Base-by-base conservation (phyloP, 2,797 vertebrate species). In the Neosilurus hyrtlii region DNA sequence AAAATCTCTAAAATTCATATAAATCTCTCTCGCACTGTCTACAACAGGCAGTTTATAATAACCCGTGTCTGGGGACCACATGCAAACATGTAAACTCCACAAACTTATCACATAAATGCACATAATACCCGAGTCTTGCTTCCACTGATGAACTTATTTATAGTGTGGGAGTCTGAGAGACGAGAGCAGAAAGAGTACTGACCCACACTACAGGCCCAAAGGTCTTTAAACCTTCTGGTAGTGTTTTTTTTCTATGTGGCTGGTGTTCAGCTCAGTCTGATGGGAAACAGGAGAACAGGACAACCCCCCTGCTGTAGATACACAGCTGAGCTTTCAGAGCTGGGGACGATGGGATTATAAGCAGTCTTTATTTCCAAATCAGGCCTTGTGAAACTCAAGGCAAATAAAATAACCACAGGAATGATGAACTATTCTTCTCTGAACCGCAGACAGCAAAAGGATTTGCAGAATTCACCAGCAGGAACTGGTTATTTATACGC, bases 361-460 rank as follows among this genome's bases (percentile, higher is more conserved):
- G n/a, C 57, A 30, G 20, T 22, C 8, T 80, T 57, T 67, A 56
- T n/a, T 54, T 56, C 63, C 20, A 67, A 68, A 35, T 80, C 65
- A 52, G 51, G 35, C 37, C 65, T 71, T 52, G 61, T 78, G 61
- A 65, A 78, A 70, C 26, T 24, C 4, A n/a, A 81, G n/a, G 22
- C 15, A 18, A 70, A 71, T 51, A 43, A 70, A 81, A 70, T 49
- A 81, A 35, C 70, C 70, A 63, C 70, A 82, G 80, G 80, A 82
- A 82, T 74, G 80, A 52, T 63, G 26, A 51, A 49, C 51, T 56
- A 24, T 61, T 73, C 43, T 51, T 35, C n/a, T 24, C 16, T 80
- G 22, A 16, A 9, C 26, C 7, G 8, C 62, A 80, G 30, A 43
- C 52, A 15, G 22, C 20, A 70, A 43, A 68, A 37, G 1, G 43